Evolutionary conservation across 2,113 vertebrate genomes (phyloP).

Genomic region (Rynchops niger): DNA sequence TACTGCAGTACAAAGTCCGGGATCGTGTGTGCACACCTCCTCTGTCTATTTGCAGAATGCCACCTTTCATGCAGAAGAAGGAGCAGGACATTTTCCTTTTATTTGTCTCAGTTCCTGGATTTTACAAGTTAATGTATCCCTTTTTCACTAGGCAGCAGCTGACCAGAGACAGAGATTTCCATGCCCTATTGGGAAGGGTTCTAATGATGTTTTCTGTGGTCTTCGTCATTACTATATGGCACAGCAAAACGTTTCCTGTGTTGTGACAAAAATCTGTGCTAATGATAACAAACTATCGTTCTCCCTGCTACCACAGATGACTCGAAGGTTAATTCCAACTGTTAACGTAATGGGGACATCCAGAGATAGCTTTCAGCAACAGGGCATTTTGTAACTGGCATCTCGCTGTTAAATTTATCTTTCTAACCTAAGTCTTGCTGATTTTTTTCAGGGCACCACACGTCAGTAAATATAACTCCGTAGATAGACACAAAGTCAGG

Average conservation of each 20-base stretch:
- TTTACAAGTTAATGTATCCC: background rate
- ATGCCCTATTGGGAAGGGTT: background rate
- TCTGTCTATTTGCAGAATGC: background rate
- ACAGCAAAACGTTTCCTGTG: background rate
- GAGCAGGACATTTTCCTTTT: background rate
- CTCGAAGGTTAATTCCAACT: conserved; percentile 47
- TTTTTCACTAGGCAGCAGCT: background rate
- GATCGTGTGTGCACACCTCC: background rate
- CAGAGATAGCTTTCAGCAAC: background rate
- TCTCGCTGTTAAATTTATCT: background rate
- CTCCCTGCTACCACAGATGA: background rate
- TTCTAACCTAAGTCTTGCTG: background rate
- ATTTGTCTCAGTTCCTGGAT: background rate
- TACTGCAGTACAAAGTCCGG: background rate
- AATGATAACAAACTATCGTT: background rate
- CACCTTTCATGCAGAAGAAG: background rate
- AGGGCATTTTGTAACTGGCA: background rate
- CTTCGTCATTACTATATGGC: background rate
- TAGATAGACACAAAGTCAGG: background rate
- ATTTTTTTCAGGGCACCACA: background rate
- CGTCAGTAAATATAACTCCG: background rate
- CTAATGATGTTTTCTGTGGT: background rate
- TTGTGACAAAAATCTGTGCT: conserved; percentile 26
- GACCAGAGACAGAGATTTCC: background rate
- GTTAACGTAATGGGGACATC: conserved; percentile 9